A percentile compares a stretch with the other conserved stretches of the same genome.
Evolutionary conservation across 64 coral and sea anemone genomes (phyloP).

Genomic region (Platygyra sinensis): DNA sequence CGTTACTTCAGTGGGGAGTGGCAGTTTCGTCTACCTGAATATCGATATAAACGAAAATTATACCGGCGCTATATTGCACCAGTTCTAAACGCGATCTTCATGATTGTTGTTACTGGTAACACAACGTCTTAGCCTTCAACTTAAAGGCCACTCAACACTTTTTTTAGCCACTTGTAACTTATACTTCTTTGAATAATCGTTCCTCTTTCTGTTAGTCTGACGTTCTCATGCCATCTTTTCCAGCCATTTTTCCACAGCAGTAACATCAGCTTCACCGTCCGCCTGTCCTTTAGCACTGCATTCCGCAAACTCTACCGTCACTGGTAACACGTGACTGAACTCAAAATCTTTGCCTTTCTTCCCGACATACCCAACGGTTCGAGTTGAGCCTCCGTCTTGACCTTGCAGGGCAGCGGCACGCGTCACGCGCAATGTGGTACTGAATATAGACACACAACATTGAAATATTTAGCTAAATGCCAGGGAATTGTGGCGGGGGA

Average conservation of each 20-base stretch:
- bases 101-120: too few relatives aligned
- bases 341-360: conserved; percentile 95
- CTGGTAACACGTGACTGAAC: conserved; percentile 74
- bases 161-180: background rate
- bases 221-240: conserved; percentile 15
- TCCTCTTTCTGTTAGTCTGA: background rate
- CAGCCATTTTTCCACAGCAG: conserved; percentile 65
- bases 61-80: too few relatives aligned
- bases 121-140: too few relatives aligned
- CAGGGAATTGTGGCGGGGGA: background rate
- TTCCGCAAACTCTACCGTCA: conserved; percentile 89
- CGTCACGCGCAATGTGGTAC: conserved; percentile 87
- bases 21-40: too few relatives aligned
- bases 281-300: conserved; percentile 81
- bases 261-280: conserved; percentile 48
- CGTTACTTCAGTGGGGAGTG: too few relatives aligned
- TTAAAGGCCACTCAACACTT: too few relatives aligned
- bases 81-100: too few relatives aligned
- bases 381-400: conserved; percentile 73
- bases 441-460: conserved; percentile 19
- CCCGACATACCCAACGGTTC: conserved; percentile 58
- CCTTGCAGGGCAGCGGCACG: conserved; percentile 93
- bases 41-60: too few relatives aligned
- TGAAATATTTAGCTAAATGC: background rate
- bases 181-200: background rate